Evolutionary conservation across 2,888 invertebrate genomes (phyloP), one percentile per base, ranked within the genome.

Genomic region (Oxyscelio sp.): DNA sequence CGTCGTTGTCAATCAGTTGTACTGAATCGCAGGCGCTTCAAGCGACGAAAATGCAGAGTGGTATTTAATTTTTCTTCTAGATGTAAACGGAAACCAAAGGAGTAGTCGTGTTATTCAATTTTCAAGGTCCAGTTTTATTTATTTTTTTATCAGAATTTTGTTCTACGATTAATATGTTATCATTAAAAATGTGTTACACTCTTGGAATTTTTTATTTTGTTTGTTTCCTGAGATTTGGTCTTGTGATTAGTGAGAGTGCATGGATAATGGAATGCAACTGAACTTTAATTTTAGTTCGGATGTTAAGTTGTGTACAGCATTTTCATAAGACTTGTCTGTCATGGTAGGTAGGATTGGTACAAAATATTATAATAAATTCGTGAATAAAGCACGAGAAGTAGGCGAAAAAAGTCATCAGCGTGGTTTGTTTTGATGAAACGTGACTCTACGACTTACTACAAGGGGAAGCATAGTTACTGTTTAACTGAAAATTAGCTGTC

Each of bases 21-120:
- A 34, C 34, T 34, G 54, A 27, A 27, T 54, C 22, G 54, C 54
- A 54, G 27, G 27, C 27, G 27, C 22, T 38, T 31, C n/a, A 13
- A 50, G 22, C 34, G 27, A 59, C 6, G 3, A 27, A 75, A 38
- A 22, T 34, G 34, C 34, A 9, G 9, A 34, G 34, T 34, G 34
- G 24, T 19, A 34, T 71, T 58, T n/a, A 65, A 63, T 58, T 34
- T 66, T 48, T 73, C 59, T 66, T 45, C 59, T 52, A 52, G 58
- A 65, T 24, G 13, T 15, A 65, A 34, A 34, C 6, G 3, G 27
- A 6, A 4, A 27, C 27, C 4, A 34, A 34, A 34, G 34, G 34
- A 34, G 11, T n/a, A n/a, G n/a, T n/a, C n/a, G n/a, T n/a, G n/a
- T n/a, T n/a, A 34, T 2, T 1, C 2, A 34, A 4, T 6, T 34